A percentile compares a stretch with the other conserved stretches of the same genome.
These are phyloP conservation scores for Sorex maritimensis DNA, from an alignment of 2,797 vertebrate genomes.

Conservation along the genomic window DNA sequence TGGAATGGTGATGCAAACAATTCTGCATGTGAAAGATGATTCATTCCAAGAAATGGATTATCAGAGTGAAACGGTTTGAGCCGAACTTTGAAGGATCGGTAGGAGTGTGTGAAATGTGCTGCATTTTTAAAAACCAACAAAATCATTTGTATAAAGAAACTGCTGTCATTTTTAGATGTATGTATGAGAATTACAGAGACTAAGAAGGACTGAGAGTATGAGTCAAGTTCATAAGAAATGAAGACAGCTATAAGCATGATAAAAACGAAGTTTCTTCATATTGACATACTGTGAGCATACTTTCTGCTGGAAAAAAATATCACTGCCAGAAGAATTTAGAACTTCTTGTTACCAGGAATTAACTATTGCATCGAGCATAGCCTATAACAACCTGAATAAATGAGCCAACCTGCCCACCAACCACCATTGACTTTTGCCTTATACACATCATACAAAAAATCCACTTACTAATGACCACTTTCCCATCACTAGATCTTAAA, in stretches of 20 bases:
- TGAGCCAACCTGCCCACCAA: not conserved
- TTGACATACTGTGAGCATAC: not conserved
- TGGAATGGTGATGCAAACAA: not conserved
- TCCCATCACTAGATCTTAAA: not conserved
- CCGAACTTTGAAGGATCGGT: not conserved
- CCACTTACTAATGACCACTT: not conserved
- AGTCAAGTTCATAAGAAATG: not conserved
- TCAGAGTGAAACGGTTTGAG: not conserved
- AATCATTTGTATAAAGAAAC: not conserved
- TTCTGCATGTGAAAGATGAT: not conserved
- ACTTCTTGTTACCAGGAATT: not conserved
- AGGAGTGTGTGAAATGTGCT: not conserved
- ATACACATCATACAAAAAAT: not conserved
- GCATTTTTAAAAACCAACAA: not conserved
- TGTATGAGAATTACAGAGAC: not conserved
- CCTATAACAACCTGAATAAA: not conserved
- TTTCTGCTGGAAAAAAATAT: constrained; percentile 34
- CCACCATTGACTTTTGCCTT: not conserved
- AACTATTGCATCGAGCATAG: not conserved
- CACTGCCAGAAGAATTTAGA: not conserved
- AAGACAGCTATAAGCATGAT: not conserved
- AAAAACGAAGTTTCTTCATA: not conserved
- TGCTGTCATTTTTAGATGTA: not conserved
- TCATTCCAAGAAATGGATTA: constrained; percentile 2
- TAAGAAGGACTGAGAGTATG: not conserved